phyloP scores from a whole-genome alignment of 2,113 vertebrate genomes.

The Addax nasomaculatus region DNA sequence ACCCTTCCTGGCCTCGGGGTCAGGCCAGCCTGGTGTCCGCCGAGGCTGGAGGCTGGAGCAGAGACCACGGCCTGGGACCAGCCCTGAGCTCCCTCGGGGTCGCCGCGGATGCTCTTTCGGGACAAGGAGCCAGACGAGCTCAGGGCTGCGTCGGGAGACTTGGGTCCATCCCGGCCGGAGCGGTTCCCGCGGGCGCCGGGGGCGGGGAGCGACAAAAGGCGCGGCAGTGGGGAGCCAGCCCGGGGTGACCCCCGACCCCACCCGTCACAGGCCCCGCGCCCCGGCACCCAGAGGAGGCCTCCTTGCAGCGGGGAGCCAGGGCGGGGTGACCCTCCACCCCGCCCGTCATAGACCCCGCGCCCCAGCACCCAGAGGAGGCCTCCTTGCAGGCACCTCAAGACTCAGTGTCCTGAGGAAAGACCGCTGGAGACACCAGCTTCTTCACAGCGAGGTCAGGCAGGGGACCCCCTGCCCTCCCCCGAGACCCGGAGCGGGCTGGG shows the following conservation, averaged over 20 bases:
- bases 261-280: too few species aligned
- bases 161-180: fast-evolving
- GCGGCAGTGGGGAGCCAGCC: background rate
- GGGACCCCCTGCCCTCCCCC: background rate
- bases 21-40: fast-evolving
- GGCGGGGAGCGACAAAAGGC: background rate
- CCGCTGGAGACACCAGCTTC: background rate
- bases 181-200: fast-evolving
- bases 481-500: background rate
- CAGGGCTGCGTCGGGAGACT: background rate
- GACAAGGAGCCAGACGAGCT: background rate
- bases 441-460: background rate
- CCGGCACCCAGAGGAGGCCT: background rate
- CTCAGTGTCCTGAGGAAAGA: background rate
- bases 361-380: background rate
- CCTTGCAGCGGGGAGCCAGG: background rate
- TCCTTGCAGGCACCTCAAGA: background rate
- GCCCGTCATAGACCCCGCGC: fast-evolving
- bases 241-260: fast-evolving
- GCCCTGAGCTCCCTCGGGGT: background rate
- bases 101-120: fast-evolving
- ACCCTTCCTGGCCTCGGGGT: background rate
- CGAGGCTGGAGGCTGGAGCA: too few species aligned
- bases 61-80: fast-evolving
- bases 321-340: fast-evolving